Evolutionary conservation across 2,113 vertebrate genomes (phyloP), one percentile per base, ranked within the genome.

Genomic region (Ptilonorhynchus violaceus): DNA sequence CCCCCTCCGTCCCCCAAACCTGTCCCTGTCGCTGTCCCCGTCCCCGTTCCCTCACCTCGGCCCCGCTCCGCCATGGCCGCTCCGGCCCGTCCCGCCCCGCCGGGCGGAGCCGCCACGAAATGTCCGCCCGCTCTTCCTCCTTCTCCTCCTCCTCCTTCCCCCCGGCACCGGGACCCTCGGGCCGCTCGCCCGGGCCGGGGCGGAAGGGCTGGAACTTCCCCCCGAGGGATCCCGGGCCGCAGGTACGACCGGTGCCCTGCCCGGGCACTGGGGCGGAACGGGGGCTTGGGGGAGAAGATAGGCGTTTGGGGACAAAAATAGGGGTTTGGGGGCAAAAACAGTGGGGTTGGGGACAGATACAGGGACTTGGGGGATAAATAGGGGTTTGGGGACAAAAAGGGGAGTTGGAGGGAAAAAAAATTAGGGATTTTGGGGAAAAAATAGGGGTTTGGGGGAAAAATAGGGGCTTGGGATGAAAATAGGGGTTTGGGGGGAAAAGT

Each of bases 21-120:
- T 5, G 28, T 23, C 39, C 41, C 66, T 8, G 7, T 13, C 3
- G n/a, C 25, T 64, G 33, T 44, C 50, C 2, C 63, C 23, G 7
- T 12, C 16, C 46, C 63, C 23, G 7, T 12, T 14, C 46, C 39
- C 95, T 85, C 93, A 96, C 97, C 97, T 93, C 97, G 81, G 42
- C 85, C 82, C 80, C 77, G 73, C 52, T 85, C 85, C 76, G 93
- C 92, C 74, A 94, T 94, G 68, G 56, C 81, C 7, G 44, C n/a
- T 33, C n/a, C 9, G 28, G 7, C 6, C 30, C 10, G 47, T 5
- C 56, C 94, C 85, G 39, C 89, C 85, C 60, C 73, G 3, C 23
- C 58, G 47, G 80, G 80, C 75, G 75, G 93, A 62, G 81, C 86
- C 24, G 21, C n/a, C 53, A 33, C 47, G 64, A 84, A 37, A 88